phyloP scores from a whole-genome alignment of 2,113 vertebrate species.

The Pachyramphus minor region DNA sequence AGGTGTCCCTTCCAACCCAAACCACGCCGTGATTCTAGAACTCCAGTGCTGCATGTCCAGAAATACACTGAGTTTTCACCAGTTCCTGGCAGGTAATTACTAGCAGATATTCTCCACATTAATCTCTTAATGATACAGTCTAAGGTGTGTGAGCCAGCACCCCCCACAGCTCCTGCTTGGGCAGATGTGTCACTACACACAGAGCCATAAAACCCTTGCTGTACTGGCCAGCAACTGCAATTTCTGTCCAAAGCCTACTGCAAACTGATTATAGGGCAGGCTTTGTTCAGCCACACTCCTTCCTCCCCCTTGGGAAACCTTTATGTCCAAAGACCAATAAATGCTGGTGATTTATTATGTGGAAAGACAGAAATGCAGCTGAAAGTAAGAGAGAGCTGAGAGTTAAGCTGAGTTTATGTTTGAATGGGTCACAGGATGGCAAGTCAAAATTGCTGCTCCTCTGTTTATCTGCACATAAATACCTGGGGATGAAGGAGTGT shows the following conservation, averaged over 20 bases:
- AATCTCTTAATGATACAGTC: background rate
- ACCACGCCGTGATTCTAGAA: background rate
- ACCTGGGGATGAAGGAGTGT: background rate
- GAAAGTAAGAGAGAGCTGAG: background rate
- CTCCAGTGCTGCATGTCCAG: background rate
- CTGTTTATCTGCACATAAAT: background rate
- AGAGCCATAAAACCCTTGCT: background rate
- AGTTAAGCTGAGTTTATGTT: background rate
- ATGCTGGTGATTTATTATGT: background rate
- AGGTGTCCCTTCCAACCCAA: background rate
- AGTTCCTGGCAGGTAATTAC: background rate
- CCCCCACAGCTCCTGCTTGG: background rate
- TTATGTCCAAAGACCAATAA: slow-evolving; percentile 21
- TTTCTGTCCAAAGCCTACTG: background rate
- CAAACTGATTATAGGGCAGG: background rate
- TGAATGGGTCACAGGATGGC: background rate
- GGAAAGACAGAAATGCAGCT: background rate
- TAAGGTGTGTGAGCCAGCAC: background rate
- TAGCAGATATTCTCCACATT: accelerated
- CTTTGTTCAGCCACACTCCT: slow-evolving; percentile 33
- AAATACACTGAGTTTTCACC: background rate
- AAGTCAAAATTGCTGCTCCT: background rate
- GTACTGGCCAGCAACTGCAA: background rate
- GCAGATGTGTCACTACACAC: background rate
- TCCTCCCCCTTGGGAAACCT: background rate